Conservation (phyloP, 2,888 invertebrate genomes). For the Melinaea menophilus region DNA sequence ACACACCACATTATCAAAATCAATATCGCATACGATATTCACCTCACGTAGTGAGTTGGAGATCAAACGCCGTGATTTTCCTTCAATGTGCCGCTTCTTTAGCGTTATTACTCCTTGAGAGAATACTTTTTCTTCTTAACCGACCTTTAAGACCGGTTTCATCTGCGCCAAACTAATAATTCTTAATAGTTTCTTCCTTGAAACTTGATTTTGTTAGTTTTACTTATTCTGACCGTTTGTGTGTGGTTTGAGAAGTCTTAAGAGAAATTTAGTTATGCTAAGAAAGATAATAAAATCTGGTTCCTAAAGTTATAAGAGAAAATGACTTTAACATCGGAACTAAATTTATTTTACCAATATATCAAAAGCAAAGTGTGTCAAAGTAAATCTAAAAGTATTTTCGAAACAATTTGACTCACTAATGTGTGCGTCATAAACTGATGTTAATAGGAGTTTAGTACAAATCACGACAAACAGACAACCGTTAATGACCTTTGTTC, state of each 20-base stretch:
- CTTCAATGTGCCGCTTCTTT: slow-evolving; percentile 36
- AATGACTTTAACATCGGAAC: too few species aligned
- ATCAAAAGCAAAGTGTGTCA: too few species aligned
- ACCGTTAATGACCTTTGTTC: slow-evolving; percentile 17
- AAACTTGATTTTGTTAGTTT: not conserved
- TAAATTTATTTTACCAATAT: too few species aligned
- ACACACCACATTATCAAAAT: slow-evolving; percentile 29
- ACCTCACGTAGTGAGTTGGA: slow-evolving; percentile 38
- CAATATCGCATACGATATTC: slow-evolving; percentile 32
- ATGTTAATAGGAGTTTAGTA: slow-evolving; percentile 18
- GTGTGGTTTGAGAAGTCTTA: not conserved
- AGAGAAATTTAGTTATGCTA: not conserved
- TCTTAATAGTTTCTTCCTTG: slow-evolving; percentile 17
- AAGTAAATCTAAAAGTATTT: slow-evolving; percentile 55
- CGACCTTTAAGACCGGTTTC: slow-evolving; percentile 25
- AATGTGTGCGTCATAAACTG: slow-evolving; percentile 24
- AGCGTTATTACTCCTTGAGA: slow-evolving; percentile 36
- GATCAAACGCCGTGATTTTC: slow-evolving; percentile 45
- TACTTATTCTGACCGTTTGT: not conserved
- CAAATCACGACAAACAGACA: slow-evolving; percentile 17
- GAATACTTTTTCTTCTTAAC: slow-evolving; percentile 30
- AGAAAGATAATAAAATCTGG: not conserved
- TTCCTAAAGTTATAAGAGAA: not conserved
- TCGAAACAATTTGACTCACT: slow-evolving; percentile 46
- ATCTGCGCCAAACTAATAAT: slow-evolving; percentile 12